A percentile compares a stretch with the other conserved stretches of the same genome.
These are phyloP conservation scores for Perizoma affinitatum DNA, from an alignment of 2,888 invertebrate genomes.

Conservation along the genomic window DNA sequence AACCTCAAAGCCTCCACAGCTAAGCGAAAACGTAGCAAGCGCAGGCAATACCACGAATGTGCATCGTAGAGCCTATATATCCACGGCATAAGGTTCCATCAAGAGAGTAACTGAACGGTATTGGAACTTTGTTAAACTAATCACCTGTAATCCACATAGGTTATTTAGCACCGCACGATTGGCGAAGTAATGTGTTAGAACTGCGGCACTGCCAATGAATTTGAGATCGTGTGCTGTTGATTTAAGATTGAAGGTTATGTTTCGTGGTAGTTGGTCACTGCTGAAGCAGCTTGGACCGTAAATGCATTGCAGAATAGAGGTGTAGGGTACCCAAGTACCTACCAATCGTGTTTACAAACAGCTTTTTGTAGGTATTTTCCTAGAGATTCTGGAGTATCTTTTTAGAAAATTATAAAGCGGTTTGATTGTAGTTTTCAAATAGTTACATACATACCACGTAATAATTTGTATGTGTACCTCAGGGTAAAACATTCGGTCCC, in stretches of 20 bases:
- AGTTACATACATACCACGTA: neutral
- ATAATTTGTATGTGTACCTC: neutral
- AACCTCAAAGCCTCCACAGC: slow-evolving; percentile 77
- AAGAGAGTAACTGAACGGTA: slow-evolving; percentile 42
- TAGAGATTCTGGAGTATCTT: too few species aligned
- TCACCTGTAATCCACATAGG: slow-evolving; percentile 40
- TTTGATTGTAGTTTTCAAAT: too few species aligned
- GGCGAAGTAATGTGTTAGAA: slow-evolving; percentile 45
- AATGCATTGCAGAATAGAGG: slow-evolving; percentile 29
- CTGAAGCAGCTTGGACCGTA: slow-evolving; percentile 55
- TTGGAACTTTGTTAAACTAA: slow-evolving; percentile 57
- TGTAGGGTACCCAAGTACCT: slow-evolving; percentile 27
- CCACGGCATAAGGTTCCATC: slow-evolving; percentile 56
- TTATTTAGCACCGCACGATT: slow-evolving; percentile 51
- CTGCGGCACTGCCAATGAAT: slow-evolving; percentile 37
- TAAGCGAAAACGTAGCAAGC: slow-evolving; percentile 65
- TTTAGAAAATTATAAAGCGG: too few species aligned
- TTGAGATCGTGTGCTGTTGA: slow-evolving; percentile 39
- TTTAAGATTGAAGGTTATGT: too few species aligned
- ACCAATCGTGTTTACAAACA: neutral
- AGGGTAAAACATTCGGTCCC: slow-evolving; percentile 8
- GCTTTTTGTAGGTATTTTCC: too few species aligned
- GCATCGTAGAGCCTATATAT: slow-evolving; percentile 46
- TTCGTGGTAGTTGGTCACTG: slow-evolving; percentile 31
- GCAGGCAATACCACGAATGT: slow-evolving; percentile 61